Conservation (phyloP, 2,797 vertebrate genomes). For the Heteromormyrus szaboi region DNA sequence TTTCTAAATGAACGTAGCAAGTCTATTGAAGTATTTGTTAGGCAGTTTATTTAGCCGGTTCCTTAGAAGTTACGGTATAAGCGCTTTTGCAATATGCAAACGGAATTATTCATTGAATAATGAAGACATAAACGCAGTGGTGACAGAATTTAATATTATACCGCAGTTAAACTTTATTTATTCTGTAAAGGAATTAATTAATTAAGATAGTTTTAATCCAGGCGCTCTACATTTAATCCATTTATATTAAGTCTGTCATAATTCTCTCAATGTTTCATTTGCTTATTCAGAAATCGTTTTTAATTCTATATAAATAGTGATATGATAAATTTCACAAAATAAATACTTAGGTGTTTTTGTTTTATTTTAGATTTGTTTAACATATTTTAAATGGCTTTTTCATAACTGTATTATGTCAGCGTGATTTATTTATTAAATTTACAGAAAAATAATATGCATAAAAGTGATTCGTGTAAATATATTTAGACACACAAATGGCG, state of each 20-base stretch:
- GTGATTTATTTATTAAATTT: constrained; percentile 6
- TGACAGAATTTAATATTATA: constrained; percentile 57
- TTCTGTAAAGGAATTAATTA: constrained; percentile 49
- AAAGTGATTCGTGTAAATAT: not conserved
- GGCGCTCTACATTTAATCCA: constrained; percentile 44
- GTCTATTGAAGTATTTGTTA: constrained; percentile 53
- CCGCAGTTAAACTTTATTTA: constrained; percentile 61
- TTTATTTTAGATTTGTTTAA: constrained; percentile 2
- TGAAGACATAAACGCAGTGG: constrained; percentile 57
- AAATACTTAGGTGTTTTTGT: not conserved
- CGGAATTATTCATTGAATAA: constrained; percentile 63
- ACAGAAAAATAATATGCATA: constrained; percentile 1
- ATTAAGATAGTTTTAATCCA: constrained; percentile 38
- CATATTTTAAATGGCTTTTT: not conserved
- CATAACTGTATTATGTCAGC: not conserved
- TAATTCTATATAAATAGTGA: constrained; percentile 61
- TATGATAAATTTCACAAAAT: constrained; percentile 33
- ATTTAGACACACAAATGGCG: not conserved
- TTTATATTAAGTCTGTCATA: constrained; percentile 46
- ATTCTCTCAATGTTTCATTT: constrained; percentile 55
- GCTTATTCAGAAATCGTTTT: constrained; percentile 54
- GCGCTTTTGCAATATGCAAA: constrained; percentile 56
- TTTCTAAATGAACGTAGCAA: constrained; percentile 44
- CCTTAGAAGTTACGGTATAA: constrained; percentile 56
- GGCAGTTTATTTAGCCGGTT: constrained; percentile 57